Percentiles rank a stretch among this genome's conserved stretches.
phyloP scores from a whole-genome alignment of 2,113 vertebrate genomes.

The Puffinus mauretanicus region DNA sequence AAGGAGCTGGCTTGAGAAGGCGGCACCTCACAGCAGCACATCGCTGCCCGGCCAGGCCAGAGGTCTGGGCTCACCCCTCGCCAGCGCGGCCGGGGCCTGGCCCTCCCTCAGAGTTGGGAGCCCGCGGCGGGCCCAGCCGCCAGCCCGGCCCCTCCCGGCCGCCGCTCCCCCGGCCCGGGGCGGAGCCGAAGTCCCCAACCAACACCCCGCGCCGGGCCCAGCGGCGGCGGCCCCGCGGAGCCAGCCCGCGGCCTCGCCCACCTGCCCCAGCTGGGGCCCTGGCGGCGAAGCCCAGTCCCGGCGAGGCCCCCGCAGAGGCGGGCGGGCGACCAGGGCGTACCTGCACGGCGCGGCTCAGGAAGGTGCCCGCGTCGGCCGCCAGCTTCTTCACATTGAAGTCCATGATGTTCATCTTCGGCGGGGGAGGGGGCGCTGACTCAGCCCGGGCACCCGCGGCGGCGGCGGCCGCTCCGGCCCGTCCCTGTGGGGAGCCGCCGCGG shows the following conservation, averaged over 20 bases:
- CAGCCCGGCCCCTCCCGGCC: background rate
- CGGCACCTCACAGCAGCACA: background rate
- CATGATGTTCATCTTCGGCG: slow-evolving; percentile 76
- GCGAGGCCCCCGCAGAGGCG: background rate
- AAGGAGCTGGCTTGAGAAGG: background rate
- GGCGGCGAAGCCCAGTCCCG: background rate
- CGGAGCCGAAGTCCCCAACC: background rate
- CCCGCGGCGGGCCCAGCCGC: background rate
- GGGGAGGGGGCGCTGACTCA: too few relatives aligned
- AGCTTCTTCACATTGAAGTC: slow-evolving; percentile 94
- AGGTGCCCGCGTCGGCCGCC: slow-evolving; percentile 94
- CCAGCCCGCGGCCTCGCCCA: too few relatives aligned
- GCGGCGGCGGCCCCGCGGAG: background rate
- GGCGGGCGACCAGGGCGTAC: slow-evolving; percentile 56
- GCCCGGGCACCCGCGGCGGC: too few relatives aligned
- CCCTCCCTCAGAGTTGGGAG: background rate
- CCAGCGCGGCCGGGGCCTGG: background rate
- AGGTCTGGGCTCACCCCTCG: background rate
- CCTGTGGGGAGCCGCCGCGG: too few relatives aligned
- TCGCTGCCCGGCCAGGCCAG: background rate
- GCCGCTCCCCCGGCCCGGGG: background rate
- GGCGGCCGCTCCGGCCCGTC: too few relatives aligned
- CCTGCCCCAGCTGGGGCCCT: too few relatives aligned
- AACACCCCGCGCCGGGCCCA: background rate
- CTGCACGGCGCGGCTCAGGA: slow-evolving; percentile 93